Base-by-base conservation (phyloP, 2,113 vertebrate genomes). In the Corvus cornix region DNA sequence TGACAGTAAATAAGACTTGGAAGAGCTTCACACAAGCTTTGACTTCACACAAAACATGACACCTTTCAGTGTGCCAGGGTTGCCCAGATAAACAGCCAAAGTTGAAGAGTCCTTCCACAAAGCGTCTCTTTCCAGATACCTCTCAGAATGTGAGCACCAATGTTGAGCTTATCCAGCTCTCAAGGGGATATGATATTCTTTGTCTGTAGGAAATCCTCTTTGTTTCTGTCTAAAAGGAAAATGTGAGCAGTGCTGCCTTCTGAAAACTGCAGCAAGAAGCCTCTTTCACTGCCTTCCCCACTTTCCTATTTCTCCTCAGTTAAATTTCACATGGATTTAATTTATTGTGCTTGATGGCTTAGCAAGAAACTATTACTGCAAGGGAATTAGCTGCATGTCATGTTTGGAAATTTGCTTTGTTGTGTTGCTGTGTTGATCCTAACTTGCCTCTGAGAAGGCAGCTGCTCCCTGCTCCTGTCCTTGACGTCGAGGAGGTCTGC, bases 191-290 rank as follows among this genome's bases (percentile, higher is more conserved):
- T 75, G 41, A 33, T 66, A 67, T 31, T 37, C 80, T 93, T 78
- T 79, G 31, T 55, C 46, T 0, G 3, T 67, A 95, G 88, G 76
- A 96, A 93, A 96, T 46, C 9, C 27, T 93, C 70, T 94, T 96
- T 91, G 69, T 84, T 43, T 76, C 46, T 80, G 19, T 78, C 77
- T 78, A 59, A 84, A 97, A 92, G 39, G 72, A 87, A 94, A 92
- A 64, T 9, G 7, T 24, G 19, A 51, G 37, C 43, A 87, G 33
- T 64, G 23, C 41, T 91, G 60, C 60, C 66, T 51, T 91, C 79
- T 90, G 78, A 90, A 95, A 96, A 59, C 75, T 85, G 87, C 52
- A 80, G 39, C 28, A 66, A 75, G 20, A 60, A 76, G 20, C 6
- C 3, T 17, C 77, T 94, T 90, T 27, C 24, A 28, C 17, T 73